phyloP scores from a whole-genome alignment of 2,888 invertebrate species.

The Polydrusus tereticollis region DNA sequence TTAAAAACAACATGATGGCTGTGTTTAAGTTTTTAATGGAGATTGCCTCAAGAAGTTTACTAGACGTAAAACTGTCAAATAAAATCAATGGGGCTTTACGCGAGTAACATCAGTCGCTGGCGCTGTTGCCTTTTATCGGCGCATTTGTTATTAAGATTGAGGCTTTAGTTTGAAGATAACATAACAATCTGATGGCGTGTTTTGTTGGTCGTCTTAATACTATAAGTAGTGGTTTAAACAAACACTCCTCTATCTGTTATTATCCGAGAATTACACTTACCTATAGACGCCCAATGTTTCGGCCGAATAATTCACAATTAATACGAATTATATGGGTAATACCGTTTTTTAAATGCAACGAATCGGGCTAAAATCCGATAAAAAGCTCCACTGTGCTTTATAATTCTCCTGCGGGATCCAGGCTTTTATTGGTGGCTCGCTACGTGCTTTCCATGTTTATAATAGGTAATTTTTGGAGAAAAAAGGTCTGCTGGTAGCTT shows the following conservation, averaged over 20 bases:
- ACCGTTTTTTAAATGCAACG: constrained; percentile 42
- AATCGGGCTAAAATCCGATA: constrained; percentile 35
- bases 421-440: constrained; percentile 14
- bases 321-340: constrained; percentile 41
- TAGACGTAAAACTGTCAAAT: constrained; percentile 19
- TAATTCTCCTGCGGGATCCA: constrained; percentile 32
- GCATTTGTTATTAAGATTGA: too few species aligned
- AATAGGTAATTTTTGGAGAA: background rate
- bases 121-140: too few species aligned
- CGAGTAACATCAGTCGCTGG: background rate
- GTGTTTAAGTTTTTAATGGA: constrained; percentile 14
- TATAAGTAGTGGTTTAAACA: too few species aligned
- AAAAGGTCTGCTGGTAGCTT: constrained; percentile 1
- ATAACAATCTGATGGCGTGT: too few species aligned
- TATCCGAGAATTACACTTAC: constrained; percentile 24
- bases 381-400: constrained; percentile 32
- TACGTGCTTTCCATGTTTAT: constrained; percentile 25
- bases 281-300: constrained; percentile 8
- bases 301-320: constrained; percentile 38
- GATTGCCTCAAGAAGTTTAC: constrained; percentile 33
- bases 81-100: background rate
- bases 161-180: too few species aligned
- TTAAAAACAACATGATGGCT: background rate
- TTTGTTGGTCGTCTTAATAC: too few species aligned
- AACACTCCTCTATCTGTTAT: too few species aligned